These are phyloP conservation scores for Lepus timidus DNA, from an alignment of 2,113 vertebrate species.

Conservation along the genomic window DNA sequence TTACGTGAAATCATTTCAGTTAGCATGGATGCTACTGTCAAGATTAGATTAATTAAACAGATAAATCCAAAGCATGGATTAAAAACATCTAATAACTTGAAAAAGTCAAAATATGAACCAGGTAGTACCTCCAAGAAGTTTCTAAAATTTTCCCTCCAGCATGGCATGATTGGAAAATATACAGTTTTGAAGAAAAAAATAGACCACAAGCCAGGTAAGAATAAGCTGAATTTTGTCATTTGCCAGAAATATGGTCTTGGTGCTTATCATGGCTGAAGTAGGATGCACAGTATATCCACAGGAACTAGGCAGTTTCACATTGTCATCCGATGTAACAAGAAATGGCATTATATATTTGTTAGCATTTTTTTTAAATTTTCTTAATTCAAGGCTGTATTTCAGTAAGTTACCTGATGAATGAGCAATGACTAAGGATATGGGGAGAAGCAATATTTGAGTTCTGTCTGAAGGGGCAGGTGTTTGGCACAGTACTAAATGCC, in stretches of 20 bases:
- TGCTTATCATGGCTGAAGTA: not conserved
- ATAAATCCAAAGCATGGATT: conserved; percentile 71
- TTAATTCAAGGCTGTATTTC: not conserved
- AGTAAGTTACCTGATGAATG: not conserved
- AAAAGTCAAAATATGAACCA: not conserved
- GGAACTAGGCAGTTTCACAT: not conserved
- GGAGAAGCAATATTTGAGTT: not conserved
- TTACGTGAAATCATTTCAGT: conserved; percentile 82
- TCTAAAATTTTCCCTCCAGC: not conserved
- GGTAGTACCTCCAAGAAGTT: not conserved
- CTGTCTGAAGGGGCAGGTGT: not conserved
- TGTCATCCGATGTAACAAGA: not conserved
- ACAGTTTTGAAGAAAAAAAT: not conserved
- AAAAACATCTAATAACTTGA: conserved; percentile 61
- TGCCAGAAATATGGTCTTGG: not conserved
- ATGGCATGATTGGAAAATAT: conserved; percentile 43
- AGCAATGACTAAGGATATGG: not conserved
- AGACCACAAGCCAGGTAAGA: not conserved
- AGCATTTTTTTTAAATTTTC: not conserved
- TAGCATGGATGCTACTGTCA: conserved; percentile 66
- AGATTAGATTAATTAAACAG: conserved; percentile 87
- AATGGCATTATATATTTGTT: not conserved
- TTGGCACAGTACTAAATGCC: too few relatives aligned
- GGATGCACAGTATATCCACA: not conserved
- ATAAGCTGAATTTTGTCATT: not conserved